Percentiles rank a stretch among this genome's conserved stretches.
Conservation (phyloP, 2,113 vertebrate species). For the Cichladusa arquata region DNA sequence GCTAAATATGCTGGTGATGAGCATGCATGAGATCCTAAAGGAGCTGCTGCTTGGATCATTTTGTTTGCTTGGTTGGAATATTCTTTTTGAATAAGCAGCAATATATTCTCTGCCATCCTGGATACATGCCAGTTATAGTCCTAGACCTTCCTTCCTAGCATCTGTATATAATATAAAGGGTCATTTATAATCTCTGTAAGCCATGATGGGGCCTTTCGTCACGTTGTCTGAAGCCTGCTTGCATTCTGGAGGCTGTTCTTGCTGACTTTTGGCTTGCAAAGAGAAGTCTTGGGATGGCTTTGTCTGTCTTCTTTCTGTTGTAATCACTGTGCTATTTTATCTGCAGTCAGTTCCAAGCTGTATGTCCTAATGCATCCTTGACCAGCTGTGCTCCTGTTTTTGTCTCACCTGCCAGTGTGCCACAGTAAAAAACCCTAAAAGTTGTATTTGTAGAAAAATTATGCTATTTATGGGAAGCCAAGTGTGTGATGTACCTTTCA, state of each 20-base stretch:
- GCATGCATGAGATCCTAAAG: background rate
- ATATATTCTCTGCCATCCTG: slow-evolving; percentile 46
- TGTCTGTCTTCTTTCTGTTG: background rate
- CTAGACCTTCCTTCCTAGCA: slow-evolving; percentile 32
- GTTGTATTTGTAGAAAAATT: background rate
- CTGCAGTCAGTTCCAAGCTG: background rate
- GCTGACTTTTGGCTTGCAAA: background rate
- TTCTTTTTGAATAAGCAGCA: background rate
- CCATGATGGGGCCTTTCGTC: slow-evolving; percentile 16
- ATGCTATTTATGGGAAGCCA: background rate
- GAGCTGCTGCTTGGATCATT: background rate
- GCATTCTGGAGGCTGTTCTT: background rate
- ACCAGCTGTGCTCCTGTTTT: background rate
- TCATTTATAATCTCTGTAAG: slow-evolving; percentile 47
- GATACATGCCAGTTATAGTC: background rate
- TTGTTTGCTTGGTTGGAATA: background rate
- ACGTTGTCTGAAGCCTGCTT: background rate
- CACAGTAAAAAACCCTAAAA: background rate
- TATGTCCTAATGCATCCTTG: background rate
- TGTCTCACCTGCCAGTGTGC: background rate
- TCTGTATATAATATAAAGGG: slow-evolving; percentile 55
- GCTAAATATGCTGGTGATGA: background rate
- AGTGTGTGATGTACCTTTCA: background rate
- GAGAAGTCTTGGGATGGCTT: background rate
- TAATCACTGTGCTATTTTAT: background rate